Evolutionary conservation across 2,113 vertebrate species (phyloP).

Genomic region (Agapornis roseicollis): DNA sequence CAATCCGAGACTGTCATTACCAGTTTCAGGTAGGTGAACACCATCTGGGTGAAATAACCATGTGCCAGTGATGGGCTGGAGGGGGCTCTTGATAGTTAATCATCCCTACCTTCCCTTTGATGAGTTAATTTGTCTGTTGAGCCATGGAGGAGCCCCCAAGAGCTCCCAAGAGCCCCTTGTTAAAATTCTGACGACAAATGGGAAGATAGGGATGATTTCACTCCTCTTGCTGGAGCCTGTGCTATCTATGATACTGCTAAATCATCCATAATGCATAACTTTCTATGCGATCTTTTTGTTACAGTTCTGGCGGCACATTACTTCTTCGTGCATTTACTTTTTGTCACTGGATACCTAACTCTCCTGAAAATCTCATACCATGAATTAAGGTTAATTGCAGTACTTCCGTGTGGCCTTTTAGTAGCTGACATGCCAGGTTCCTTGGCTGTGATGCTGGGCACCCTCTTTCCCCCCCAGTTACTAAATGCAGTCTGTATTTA

Average conservation of each 20-base stretch:
- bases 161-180: constrained; percentile 57
- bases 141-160: constrained; percentile 54
- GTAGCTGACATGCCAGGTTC: neutral
- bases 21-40: constrained; percentile 65
- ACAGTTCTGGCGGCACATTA: neutral
- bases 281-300: constrained; percentile 17
- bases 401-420: neutral
- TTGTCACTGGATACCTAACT: neutral
- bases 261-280: constrained; percentile 46
- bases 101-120: constrained; percentile 64
- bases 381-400: neutral
- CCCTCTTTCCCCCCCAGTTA: neutral
- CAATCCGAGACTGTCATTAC: constrained; percentile 51
- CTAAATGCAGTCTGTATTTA: neutral
- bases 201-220: constrained; percentile 60
- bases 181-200: constrained; percentile 53
- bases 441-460: neutral
- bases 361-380: neutral
- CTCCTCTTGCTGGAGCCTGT: constrained; percentile 23
- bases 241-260: constrained; percentile 34
- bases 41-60: constrained; percentile 67
- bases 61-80: constrained; percentile 52
- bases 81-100: constrained; percentile 67
- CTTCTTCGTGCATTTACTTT: constrained; percentile 14
- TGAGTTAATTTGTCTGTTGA: constrained; percentile 66